Evolutionary conservation across 2,113 vertebrate genomes (phyloP).

Genomic region (Mastomys natalensis): DNA sequence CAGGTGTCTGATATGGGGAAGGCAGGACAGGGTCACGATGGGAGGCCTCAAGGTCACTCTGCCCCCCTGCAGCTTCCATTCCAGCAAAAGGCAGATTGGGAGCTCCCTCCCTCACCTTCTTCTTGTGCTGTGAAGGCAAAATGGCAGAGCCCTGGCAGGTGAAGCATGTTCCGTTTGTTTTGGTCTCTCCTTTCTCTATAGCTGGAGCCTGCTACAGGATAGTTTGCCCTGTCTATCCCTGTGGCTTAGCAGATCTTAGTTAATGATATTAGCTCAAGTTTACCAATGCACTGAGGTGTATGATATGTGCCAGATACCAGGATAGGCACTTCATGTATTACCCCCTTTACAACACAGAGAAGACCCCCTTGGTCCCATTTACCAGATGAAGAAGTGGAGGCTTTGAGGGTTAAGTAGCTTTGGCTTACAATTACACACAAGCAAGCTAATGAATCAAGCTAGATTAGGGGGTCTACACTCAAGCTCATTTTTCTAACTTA

Average conservation of each 20-base stretch:
- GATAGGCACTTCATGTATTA: not conserved
- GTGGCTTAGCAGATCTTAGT: not conserved
- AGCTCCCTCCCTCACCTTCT: not conserved
- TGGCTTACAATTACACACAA: not conserved
- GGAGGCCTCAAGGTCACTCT: not conserved
- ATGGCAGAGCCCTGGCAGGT: not conserved
- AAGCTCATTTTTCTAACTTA: not conserved
- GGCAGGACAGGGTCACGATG: not conserved
- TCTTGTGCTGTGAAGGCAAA: not conserved
- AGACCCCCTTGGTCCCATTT: not conserved
- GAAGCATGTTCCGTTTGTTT: accelerated
- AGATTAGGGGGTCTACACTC: not conserved
- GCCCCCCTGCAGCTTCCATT: not conserved
- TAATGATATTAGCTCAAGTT: not conserved
- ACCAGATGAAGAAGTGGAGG: not conserved
- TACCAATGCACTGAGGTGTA: not conserved
- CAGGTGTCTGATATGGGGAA: not conserved
- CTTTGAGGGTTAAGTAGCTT: not conserved
- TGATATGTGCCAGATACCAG: not conserved
- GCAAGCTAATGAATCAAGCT: not conserved
- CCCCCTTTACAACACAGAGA: not conserved
- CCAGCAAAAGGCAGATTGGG: not conserved
- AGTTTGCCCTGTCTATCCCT: not conserved
- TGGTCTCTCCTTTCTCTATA: not conserved
- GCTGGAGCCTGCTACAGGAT: not conserved